Evolutionary conservation across 2,797 vertebrate species (phyloP).

Genomic region (Clarias pachynema): DNA sequence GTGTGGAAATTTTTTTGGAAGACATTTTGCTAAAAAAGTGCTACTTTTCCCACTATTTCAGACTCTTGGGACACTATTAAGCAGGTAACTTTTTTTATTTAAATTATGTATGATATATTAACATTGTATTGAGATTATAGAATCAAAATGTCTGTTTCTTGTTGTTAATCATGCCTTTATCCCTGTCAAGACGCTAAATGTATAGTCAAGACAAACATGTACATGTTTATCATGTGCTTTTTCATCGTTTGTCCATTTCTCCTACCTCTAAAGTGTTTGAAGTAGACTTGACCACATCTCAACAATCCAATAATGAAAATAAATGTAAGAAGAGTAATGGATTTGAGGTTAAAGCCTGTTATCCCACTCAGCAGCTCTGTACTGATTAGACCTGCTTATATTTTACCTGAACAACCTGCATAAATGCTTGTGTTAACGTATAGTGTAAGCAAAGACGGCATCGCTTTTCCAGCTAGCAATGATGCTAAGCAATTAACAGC

Average conservation of each 20-base stretch:
- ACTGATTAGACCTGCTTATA: not conserved
- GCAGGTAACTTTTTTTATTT: too few relatives aligned
- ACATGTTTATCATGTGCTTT: not conserved
- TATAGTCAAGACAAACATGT: not conserved
- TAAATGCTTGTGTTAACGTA: not conserved
- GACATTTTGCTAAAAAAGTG: too few relatives aligned
- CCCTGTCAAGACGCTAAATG: not conserved
- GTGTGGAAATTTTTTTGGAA: too few relatives aligned
- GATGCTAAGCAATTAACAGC: too few relatives aligned
- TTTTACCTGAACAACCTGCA: not conserved
- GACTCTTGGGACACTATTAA: too few relatives aligned
- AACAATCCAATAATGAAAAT: not conserved
- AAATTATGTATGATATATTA: too few relatives aligned
- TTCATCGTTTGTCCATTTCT: not conserved
- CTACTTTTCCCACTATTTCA: too few relatives aligned
- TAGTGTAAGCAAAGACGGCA: not conserved
- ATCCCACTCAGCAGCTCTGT: not conserved
- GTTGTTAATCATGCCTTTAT: not conserved
- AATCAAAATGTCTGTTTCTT: too few relatives aligned
- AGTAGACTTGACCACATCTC: not conserved
- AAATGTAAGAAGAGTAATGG: not conserved
- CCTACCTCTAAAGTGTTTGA: not conserved
- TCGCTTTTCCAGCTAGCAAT: not conserved
- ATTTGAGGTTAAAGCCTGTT: not conserved
- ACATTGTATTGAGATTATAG: too few relatives aligned